Conservation (phyloP, 2,113 vertebrate species). For the Asarcornis scutulata region DNA sequence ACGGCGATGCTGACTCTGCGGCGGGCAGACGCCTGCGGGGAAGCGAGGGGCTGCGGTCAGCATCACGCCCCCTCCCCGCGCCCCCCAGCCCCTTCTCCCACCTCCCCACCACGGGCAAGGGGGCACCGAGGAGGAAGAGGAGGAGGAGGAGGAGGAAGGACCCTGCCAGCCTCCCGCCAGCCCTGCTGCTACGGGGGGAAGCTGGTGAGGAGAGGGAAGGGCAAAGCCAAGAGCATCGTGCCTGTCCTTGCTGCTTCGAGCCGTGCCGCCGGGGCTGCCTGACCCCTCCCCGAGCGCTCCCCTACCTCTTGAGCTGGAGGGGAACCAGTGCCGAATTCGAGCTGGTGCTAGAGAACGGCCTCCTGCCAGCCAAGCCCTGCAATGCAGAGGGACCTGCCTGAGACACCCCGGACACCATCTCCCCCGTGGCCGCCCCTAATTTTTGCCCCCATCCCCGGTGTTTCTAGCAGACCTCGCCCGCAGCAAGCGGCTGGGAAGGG, state of each 20-base stretch:
- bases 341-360: conserved; percentile 6
- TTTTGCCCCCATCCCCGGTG: background rate
- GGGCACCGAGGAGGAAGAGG: background rate
- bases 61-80: fast-evolving
- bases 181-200: background rate
- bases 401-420: background rate
- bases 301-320: conserved; percentile 6
- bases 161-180: background rate
- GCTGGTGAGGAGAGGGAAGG: background rate
- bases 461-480: background rate
- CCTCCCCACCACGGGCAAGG: background rate
- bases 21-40: conserved; percentile 64
- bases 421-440: background rate
- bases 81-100: background rate
- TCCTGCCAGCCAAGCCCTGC: background rate
- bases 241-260: background rate
- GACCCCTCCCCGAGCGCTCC: background rate
- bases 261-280: background rate
- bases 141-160: background rate
- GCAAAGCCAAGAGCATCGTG: background rate
- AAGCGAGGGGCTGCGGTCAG: background rate
- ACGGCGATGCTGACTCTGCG: conserved; percentile 82
- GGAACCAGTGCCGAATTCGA: background rate
- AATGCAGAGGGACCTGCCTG: conserved; percentile 15
- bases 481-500: background rate